Conservation (phyloP, 2,888 invertebrate genomes). For the Acanthosoma haemorrhoidale region DNA sequence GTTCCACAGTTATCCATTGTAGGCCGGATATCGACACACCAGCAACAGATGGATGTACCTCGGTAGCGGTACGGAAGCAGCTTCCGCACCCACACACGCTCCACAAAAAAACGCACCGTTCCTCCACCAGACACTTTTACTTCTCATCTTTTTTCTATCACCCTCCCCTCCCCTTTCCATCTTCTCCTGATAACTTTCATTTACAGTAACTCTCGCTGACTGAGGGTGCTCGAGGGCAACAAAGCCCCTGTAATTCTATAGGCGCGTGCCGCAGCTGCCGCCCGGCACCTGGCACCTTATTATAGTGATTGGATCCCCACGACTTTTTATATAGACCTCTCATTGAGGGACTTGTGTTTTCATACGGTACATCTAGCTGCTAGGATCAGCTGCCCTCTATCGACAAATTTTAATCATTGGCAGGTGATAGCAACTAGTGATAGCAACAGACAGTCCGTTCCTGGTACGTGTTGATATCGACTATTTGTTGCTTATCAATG, state of each 20-base stretch:
- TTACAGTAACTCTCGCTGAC: constrained; percentile 14
- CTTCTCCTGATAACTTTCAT: constrained; percentile 5
- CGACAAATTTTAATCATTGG: too few relatives aligned
- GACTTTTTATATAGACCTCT: constrained; percentile 4
- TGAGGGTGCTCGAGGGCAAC: constrained; percentile 4
- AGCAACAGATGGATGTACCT: neutral
- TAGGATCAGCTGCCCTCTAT: too few relatives aligned
- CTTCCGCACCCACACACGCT: constrained; percentile 16
- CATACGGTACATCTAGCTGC: constrained; percentile 11
- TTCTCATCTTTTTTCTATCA: neutral
- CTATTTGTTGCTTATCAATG: neutral
- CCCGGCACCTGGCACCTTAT: constrained; percentile 21
- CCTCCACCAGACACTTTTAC: neutral
- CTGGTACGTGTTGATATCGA: constrained; percentile 5
- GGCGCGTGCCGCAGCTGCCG: constrained; percentile 21
- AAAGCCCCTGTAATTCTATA: constrained; percentile 19
- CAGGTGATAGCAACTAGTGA: constrained; percentile 14
- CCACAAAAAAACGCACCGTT: constrained; percentile 3
- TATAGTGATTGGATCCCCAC: constrained; percentile 22
- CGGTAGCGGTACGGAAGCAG: constrained; percentile 9
- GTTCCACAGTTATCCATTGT: neutral
- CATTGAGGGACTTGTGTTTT: constrained; percentile 9
- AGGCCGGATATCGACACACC: too few relatives aligned
- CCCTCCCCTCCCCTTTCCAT: too few relatives aligned
- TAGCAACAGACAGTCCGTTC: too few relatives aligned